Evolutionary conservation across 2,888 invertebrate genomes (phyloP).

Genomic region (Serripes groenlandicus): DNA sequence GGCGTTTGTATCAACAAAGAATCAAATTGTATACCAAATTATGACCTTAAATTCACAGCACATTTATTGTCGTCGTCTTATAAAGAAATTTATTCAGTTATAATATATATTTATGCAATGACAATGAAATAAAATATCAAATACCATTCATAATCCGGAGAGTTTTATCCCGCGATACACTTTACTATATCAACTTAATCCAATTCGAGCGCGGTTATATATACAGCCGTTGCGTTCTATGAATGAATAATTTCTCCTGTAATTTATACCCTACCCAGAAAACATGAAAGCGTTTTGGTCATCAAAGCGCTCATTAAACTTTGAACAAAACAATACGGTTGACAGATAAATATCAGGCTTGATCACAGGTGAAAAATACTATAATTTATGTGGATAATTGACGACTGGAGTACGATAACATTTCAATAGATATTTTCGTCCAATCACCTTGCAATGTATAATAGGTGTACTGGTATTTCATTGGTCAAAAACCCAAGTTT

Average conservation of each 20-base stretch:
- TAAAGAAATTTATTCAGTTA: too few relatives aligned
- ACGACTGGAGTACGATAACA: neutral
- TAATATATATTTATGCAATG: neutral
- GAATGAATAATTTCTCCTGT: neutral
- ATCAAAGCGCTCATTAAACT: constrained; percentile 20
- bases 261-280: constrained; percentile 4
- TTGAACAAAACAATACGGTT: constrained; percentile 21
- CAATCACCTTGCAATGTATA: neutral
- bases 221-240: neutral
- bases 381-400: neutral
- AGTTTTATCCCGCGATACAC: too few relatives aligned
- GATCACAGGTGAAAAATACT: constrained; percentile 13
- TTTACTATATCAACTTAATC: neutral
- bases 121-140: neutral
- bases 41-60: too few relatives aligned
- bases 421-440: neutral
- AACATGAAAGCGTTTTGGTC: constrained; percentile 12
- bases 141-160: neutral
- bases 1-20: too few relatives aligned
- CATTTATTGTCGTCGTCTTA: too few relatives aligned
- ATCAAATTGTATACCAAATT: too few relatives aligned
- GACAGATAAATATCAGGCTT: neutral
- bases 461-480: neutral
- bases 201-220: neutral
- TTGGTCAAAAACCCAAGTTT: neutral